Percentiles rank a stretch among this genome's conserved stretches.
Conservation (phyloP, 2,113 vertebrate species). For the Mungos mungo region DNA sequence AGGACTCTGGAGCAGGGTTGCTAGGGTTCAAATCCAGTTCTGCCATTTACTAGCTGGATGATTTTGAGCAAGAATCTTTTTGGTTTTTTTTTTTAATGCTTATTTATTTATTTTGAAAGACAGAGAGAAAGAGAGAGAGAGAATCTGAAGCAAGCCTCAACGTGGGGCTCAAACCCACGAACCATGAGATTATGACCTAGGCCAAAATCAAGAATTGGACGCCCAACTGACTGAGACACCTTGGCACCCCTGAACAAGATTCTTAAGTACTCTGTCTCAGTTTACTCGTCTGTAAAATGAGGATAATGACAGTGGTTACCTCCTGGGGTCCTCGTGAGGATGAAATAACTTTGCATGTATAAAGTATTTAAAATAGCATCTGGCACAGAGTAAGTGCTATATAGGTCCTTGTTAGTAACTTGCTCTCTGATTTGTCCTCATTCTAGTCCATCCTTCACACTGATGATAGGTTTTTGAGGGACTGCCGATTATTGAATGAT, state of each 20-base stretch:
- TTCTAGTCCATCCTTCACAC: not conserved
- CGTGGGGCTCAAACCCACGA: fast-evolving
- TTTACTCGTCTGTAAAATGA: slow-evolving; percentile 12
- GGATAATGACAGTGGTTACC: not conserved
- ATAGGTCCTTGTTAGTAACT: not conserved
- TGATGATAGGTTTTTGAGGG: not conserved
- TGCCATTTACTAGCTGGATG: not conserved
- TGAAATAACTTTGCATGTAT: slow-evolving; percentile 14
- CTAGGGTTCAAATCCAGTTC: not conserved
- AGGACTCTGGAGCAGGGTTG: not conserved
- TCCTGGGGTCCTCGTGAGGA: not conserved
- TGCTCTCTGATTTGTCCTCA: not conserved
- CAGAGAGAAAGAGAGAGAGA: not conserved
- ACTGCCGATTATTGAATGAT: not conserved
- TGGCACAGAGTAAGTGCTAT: not conserved
- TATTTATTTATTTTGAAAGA: not conserved
- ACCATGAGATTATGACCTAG: not conserved
- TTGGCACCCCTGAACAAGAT: not conserved
- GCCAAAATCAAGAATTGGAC: not conserved
- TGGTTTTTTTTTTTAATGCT: not conserved
- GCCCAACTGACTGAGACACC: not conserved
- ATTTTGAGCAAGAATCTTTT: not conserved
- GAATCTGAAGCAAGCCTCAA: not conserved
- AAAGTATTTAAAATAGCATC: not conserved
- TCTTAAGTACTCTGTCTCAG: not conserved